Base-by-base conservation (phyloP, 2,797 vertebrate genomes). In the Choloepus didactylus region DNA sequence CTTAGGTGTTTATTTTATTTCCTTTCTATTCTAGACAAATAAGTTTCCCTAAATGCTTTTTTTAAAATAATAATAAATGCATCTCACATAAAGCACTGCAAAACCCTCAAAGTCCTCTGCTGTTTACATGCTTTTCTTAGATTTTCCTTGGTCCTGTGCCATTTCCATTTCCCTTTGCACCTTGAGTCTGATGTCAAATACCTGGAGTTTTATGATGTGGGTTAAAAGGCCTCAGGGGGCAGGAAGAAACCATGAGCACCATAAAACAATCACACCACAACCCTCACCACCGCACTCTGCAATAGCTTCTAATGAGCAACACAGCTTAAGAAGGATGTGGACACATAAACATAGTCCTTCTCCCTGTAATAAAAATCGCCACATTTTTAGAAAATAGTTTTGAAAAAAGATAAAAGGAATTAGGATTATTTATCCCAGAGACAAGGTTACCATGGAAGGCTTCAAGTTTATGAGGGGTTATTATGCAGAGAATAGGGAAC, bases 351-450 rank as follows among this genome's bases (percentile, higher is more conserved):
- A 72, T 51, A 4, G 9, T 41, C 23, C 21, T 93, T 89, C 35
- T 82, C 35, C 59, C 18, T 27, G 46, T 5, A 31, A 80, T 54
- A 84, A 89, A 91, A 69, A 70, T 69, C 79, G 44, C 19, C 59
- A 80, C 70, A 54, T 23, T 75, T 87, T 79, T 60, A 89, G 69
- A 89, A 91, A 90, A 85, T 35, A 69, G 59, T 94, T 88, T n/a
- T 76, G 14, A n/a, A 62, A 62, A 72, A 75, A 72, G 38, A 31
- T 21, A n/a, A 35, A 0, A 94, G 66, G 88, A 79, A 91, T 59
- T 91, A 60, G 11, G 16, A 25, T 85, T 95, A 59, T 79, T 79
- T 90, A 85, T 87, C 41, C n/a, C 18, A 51, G 49, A 87, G 62
- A 73, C 8, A 41, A 75, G 44, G 64, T 86, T 54, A 46, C 8